A percentile compares a stretch with the other conserved stretches of the same genome.
Conservation (phyloP, 2,888 invertebrate species). For the Drosophila kambysellisi region DNA sequence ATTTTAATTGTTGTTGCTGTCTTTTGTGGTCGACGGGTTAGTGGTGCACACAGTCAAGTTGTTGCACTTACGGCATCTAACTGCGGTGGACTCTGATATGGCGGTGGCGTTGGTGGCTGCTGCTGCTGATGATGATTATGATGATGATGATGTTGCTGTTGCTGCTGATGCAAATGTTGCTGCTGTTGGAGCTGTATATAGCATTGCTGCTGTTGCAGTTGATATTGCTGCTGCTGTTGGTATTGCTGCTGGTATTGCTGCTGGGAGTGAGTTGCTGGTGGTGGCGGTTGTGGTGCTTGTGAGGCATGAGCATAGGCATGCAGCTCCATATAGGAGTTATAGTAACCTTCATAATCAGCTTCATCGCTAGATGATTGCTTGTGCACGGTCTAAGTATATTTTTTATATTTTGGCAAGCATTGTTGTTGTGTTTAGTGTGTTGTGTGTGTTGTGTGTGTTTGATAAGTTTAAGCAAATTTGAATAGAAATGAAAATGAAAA, state of each 20-base stretch:
- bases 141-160: constrained; percentile 33
- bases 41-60: constrained; percentile 41
- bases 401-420: constrained; percentile 14
- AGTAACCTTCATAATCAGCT: constrained; percentile 72
- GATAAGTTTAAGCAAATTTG: constrained; percentile 47
- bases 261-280: constrained; percentile 47
- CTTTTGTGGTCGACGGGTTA: constrained; percentile 50
- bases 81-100: constrained; percentile 73
- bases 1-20: background rate
- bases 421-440: constrained; percentile 43
- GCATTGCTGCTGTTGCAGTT: constrained; percentile 36
- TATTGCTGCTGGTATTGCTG: constrained; percentile 50
- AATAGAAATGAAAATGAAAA: constrained; percentile 46
- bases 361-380: constrained; percentile 68
- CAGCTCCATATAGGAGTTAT: constrained; percentile 79
- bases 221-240: constrained; percentile 23
- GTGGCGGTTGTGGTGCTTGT: constrained; percentile 55
- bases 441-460: constrained; percentile 34
- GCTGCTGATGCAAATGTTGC: constrained; percentile 45
- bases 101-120: constrained; percentile 53
- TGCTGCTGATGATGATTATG: constrained; percentile 38
- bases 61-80: constrained; percentile 76
- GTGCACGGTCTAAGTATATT: constrained; percentile 57
- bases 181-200: constrained; percentile 36
- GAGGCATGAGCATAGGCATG: constrained; percentile 69